Evolutionary conservation across 2,888 invertebrate genomes (phyloP), one percentile per base, ranked within the genome.

Genomic region (Pyralis farinalis): DNA sequence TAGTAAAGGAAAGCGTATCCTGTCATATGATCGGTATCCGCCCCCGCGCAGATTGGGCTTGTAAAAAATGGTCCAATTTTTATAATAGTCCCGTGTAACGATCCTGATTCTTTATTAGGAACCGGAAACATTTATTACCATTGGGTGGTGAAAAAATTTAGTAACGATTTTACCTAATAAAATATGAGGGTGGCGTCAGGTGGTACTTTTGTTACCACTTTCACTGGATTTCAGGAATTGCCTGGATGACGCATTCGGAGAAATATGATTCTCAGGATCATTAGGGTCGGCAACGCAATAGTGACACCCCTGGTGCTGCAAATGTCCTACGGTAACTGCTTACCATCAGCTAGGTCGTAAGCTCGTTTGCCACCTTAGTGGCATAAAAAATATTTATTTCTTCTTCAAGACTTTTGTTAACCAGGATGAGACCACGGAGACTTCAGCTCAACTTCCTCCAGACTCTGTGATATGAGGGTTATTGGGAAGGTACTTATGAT

Each of bases 1-100:
- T 63, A 66, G 63, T 63, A 58, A 58, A 72, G 64, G 71, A 76
- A 71, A 84, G 72, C 67, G 71, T 80, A 85, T 87, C 86, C 87
- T 85, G 88, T 85, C 85, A 88, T 83, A 78, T 54, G 87, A 88
- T 58, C 72, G 73, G 78, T 81, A 84, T 86, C 88, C 88, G 86
- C 86, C 87, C 79, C 58, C 81, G 67, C 74, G 69, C 74, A 71
- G 80, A 77, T 76, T 71, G 81, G 64, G 53, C 64, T 63, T 55
- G 71, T 79, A 88, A 87, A 87, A 88, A 87, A 86, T 77, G 73
- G 71, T 76, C 71, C 77, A 76, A 86, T 86, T 84, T 82, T 86
- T 81, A 81, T 87, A 85, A 87, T 81, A 80, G 76, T 70, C 60
- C 62, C 61, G 77, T 71, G 77, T 74, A 75, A 71, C 71, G 66